These are phyloP conservation scores for Stomatorhinus ivindoensis DNA, from an alignment of 2,113 vertebrate genomes.

Conservation along the genomic window DNA sequence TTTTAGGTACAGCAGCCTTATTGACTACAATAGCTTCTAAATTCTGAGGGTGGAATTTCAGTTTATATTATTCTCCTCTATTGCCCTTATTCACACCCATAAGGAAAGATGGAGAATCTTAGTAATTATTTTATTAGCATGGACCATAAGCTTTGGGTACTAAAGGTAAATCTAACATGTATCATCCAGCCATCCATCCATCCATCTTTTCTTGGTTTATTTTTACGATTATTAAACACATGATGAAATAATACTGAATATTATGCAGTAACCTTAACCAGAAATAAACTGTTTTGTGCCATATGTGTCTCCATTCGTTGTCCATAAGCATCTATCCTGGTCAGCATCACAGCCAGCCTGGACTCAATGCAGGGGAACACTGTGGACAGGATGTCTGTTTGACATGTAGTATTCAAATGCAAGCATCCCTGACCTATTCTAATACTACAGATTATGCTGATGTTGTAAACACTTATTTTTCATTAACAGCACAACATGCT, in stretches of 20 bases:
- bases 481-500: background rate
- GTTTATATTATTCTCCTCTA: constrained; percentile 17
- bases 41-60: background rate
- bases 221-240: background rate
- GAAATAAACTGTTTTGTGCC: background rate
- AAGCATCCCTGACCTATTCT: constrained; percentile 26
- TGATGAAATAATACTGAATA: background rate
- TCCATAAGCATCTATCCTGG: background rate
- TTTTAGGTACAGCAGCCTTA: background rate
- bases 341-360: background rate
- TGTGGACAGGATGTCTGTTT: background rate
- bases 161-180: constrained; percentile 23
- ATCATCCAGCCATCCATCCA: background rate
- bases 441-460: background rate
- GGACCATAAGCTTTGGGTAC: constrained; percentile 36
- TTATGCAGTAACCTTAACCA: background rate
- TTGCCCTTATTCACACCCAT: constrained; percentile 21
- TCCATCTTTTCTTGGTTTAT: background rate
- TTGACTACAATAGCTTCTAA: background rate
- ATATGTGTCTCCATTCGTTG: background rate
- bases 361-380: background rate
- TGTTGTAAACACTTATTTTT: background rate
- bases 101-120: constrained; percentile 22
- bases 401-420: constrained; percentile 24
- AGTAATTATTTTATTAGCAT: constrained; percentile 34